Evolutionary conservation across 2,888 invertebrate genomes (phyloP).

Genomic region (Vannuccia rotundouncinata): DNA sequence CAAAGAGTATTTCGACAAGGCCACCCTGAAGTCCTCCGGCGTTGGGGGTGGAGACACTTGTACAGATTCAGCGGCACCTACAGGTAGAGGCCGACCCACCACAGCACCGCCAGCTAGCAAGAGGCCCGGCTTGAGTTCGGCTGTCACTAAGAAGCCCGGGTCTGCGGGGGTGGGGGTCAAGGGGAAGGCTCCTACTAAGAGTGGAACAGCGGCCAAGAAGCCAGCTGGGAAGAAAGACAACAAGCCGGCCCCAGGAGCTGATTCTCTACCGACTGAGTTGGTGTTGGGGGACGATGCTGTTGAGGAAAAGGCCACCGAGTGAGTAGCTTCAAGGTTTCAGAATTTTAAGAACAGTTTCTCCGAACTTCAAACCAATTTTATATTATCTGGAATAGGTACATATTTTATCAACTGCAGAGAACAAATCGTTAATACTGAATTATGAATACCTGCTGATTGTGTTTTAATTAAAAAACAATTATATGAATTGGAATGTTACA

Average conservation of each 20-base stretch:
- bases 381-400: too few species aligned
- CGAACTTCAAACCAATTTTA: too few species aligned
- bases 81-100: neutral
- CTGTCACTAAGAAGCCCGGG: constrained; percentile 8
- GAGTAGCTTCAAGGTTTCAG: neutral
- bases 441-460: too few species aligned
- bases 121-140: neutral
- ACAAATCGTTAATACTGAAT: too few species aligned
- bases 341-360: neutral
- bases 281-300: constrained; percentile 65
- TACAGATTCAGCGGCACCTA: constrained; percentile 40
- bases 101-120: neutral
- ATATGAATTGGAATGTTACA: too few species aligned
- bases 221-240: constrained; percentile 34
- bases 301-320: constrained; percentile 66
- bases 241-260: constrained; percentile 42
- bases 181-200: constrained; percentile 12
- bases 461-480: too few species aligned
- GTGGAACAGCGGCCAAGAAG: constrained; percentile 4
- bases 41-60: constrained; percentile 43
- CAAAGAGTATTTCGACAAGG: constrained; percentile 85
- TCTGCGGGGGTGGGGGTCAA: constrained; percentile 29
- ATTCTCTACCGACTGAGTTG: constrained; percentile 30
- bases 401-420: too few species aligned
- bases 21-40: constrained; percentile 60